Base-by-base conservation (phyloP, 2,113 vertebrate genomes). In the Cololabis saira region DNA sequence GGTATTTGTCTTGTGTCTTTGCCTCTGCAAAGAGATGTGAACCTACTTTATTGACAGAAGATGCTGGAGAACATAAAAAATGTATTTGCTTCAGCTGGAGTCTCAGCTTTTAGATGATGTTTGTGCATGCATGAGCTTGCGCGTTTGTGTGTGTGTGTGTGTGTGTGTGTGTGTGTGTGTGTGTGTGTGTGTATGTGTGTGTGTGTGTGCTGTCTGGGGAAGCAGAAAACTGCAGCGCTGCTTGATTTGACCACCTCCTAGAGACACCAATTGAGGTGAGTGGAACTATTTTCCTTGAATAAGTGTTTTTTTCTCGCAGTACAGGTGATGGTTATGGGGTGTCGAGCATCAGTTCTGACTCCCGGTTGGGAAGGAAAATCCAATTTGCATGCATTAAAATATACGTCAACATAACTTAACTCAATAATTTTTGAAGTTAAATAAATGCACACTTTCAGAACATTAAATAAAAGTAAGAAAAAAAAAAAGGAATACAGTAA, bases 1-100 rank as follows among this genome's bases (percentile, higher is more conserved):
- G 77, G 73, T 71, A 65, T 81, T 84, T 65, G 62, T 57, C 55
- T 70, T 74, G 59, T 74, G 56, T 71, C 59, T 73, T 50, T 42
- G 42, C 43, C 54, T 77, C 30, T 65, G 62, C 69, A 67, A 51
- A 52, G 56, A 24, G 52, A 37, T 15, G 12, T 12, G 58, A 66
- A 58, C 69, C 50, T 56, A 67, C 54, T 57, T 61, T 60, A 21
- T 65, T 42, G 19, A 19, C 41, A 45, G 40, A n/a, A 67, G 50
- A 67, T 51, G 70, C 72, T 66, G 47, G 24, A 69, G 13, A 27
- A 16, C 45, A 49, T 40, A 18, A 18, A 10, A n/a, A 3, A 43
- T 19, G 64, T 64, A 45, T 77, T 57, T 82, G 66, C 63, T 79
- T 82, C 74, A 59, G 53, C 62, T 66, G 27, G 21, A 71, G 41